Percentiles rank a stretch among this genome's conserved stretches.
These are phyloP conservation scores for Arremon brunneinucha DNA, from an alignment of 2,797 vertebrate species.

Conservation along the genomic window DNA sequence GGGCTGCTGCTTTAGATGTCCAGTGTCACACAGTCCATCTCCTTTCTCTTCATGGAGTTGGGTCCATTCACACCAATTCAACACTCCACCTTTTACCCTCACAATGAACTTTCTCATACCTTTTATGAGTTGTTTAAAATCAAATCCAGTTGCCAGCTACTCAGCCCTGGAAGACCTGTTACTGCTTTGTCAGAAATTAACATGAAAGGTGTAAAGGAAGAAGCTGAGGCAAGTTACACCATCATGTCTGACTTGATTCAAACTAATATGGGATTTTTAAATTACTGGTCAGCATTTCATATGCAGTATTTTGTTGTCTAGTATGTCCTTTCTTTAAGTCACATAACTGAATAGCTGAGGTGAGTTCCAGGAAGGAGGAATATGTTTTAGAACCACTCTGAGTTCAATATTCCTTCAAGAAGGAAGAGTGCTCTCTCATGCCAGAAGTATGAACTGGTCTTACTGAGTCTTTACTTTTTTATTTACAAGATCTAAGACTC, in stretches of 20 bases:
- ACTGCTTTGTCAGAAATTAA: background rate
- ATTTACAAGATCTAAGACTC: background rate
- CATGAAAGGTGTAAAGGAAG: background rate
- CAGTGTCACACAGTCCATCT: background rate
- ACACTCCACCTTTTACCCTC: background rate
- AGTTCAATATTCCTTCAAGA: background rate
- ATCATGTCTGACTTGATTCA: background rate
- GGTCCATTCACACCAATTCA: background rate
- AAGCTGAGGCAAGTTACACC: background rate
- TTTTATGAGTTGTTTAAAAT: background rate
- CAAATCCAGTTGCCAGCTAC: background rate
- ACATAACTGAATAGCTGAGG: background rate
- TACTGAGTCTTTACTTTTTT: background rate
- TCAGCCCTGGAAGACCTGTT: background rate
- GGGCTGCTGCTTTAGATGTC: background rate
- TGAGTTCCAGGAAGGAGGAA: background rate
- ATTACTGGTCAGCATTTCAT: background rate
- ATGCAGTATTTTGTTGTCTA: background rate
- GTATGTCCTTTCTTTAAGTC: background rate
- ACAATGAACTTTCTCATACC: background rate
- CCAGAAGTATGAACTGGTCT: background rate
- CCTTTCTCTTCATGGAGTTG: background rate
- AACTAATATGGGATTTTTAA: background rate
- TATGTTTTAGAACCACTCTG: background rate
- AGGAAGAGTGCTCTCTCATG: background rate